phyloP scores from a whole-genome alignment of 2,888 invertebrate species.

The Hypolimnas misippus region DNA sequence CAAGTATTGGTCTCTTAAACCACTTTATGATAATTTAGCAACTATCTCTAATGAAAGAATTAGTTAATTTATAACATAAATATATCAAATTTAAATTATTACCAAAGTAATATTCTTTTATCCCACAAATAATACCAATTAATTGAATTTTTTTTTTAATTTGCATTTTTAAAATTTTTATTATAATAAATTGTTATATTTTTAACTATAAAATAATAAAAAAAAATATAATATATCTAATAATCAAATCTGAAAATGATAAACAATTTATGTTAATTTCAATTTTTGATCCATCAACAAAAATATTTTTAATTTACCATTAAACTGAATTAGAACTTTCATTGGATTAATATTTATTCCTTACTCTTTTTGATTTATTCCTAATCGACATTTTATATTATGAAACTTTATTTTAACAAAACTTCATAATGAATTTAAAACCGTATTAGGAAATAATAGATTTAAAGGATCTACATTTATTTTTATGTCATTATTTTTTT shows the following conservation, averaged over 20 bases:
- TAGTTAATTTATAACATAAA: constrained; percentile 81
- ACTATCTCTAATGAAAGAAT: constrained; percentile 87
- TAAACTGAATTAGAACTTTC: constrained; percentile 85
- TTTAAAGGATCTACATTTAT: constrained; percentile 80
- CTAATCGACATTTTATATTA: constrained; percentile 76
- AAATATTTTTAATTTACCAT: constrained; percentile 44
- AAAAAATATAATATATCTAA: constrained; percentile 53
- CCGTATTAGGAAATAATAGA: constrained; percentile 70
- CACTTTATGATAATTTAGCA: too few species aligned
- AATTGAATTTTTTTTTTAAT: too few species aligned
- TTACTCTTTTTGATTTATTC: constrained; percentile 80
- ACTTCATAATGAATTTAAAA: constrained; percentile 84
- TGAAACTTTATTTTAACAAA: constrained; percentile 76
- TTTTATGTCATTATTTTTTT: constrained; percentile 84
- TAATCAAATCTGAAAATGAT: constrained; percentile 84
- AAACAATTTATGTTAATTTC: constrained; percentile 87
- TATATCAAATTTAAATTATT: constrained; percentile 88
- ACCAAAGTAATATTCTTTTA: constrained; percentile 84
- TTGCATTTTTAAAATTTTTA: constrained; percentile 65
- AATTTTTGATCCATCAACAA: constrained; percentile 85
- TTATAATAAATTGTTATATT: constrained; percentile 80
- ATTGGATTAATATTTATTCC: constrained; percentile 80
- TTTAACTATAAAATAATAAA: constrained; percentile 54
- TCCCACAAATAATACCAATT: constrained; percentile 84
- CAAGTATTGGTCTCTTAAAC: too few species aligned